Percentiles rank a stretch among this genome's conserved stretches.
phyloP scores from a whole-genome alignment of 1,140 invertebrate species.

The Drosophila simulans region DNA sequence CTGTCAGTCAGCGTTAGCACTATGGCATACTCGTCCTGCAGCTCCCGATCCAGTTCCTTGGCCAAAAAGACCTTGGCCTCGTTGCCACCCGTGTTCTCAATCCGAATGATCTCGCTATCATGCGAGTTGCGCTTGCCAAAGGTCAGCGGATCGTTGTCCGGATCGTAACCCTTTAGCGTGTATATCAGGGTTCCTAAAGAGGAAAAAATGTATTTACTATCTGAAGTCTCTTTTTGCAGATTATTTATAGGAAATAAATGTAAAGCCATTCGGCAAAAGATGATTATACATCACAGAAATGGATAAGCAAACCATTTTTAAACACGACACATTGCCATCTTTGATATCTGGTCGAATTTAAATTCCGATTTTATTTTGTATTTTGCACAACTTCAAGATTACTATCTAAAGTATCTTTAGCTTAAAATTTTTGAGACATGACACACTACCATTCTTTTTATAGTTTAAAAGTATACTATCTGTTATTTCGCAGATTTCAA shows the following conservation, averaged over 20 bases:
- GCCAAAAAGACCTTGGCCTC: constrained; percentile 95
- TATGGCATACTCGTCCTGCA: constrained; percentile 93
- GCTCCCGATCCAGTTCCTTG: constrained; percentile 95
- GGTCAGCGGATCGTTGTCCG: constrained; percentile 92
- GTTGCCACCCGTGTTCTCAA: constrained; percentile 91
- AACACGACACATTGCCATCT: background rate
- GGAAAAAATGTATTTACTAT: too few relatives aligned
- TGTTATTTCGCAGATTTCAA: background rate
- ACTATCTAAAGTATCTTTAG: background rate
- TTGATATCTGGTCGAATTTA: background rate
- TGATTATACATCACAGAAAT: background rate
- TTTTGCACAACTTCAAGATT: background rate
- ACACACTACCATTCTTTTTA: background rate
- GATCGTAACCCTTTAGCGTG: constrained; percentile 91
- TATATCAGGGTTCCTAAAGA: constrained; percentile 92
- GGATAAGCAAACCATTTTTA: background rate
- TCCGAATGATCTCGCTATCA: constrained; percentile 92
- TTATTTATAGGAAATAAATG: background rate
- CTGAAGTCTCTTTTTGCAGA: too few relatives aligned
- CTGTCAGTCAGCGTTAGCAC: constrained; percentile 96
- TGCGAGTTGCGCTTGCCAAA: constrained; percentile 93
- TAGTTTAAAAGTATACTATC: background rate
- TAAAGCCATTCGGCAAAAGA: too few relatives aligned
- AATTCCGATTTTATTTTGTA: background rate
- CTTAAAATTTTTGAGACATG: background rate